A percentile compares a stretch with the other conserved stretches of the same genome.
These are phyloP conservation scores for Crenichthys baileyi DNA, from an alignment of 2,797 vertebrate species.

Conservation along the genomic window DNA sequence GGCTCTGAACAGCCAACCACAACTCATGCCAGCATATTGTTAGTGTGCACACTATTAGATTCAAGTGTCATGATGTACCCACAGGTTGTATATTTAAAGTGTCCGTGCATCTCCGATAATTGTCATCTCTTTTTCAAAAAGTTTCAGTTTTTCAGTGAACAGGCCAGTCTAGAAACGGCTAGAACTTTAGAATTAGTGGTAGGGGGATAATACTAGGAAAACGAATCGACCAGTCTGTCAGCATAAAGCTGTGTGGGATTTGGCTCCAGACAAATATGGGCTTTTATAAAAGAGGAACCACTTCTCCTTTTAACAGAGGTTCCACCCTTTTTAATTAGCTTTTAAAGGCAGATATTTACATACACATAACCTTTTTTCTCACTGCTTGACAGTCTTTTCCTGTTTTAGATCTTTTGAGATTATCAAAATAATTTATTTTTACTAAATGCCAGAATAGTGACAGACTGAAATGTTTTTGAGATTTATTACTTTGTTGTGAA, in stretches of 20 bases:
- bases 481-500: no score
- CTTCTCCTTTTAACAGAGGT: not conserved
- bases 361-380: no score
- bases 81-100: constrained; percentile 29
- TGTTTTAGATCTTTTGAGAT: no score
- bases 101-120: constrained; percentile 8
- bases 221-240: constrained; percentile 23
- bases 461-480: no score
- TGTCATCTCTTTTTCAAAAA: constrained; percentile 34
- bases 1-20: constrained; percentile 11
- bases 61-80: not conserved
- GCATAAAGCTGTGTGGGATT: constrained; percentile 14
- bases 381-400: no score
- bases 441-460: no score
- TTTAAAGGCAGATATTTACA: no score
- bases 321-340: not conserved
- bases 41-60: constrained; percentile 16
- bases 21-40: constrained; percentile 11
- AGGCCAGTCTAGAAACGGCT: constrained; percentile 14
- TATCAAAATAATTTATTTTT: no score
- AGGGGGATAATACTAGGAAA: constrained; percentile 42
- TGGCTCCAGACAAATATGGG: constrained; percentile 25
- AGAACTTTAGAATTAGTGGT: constrained; percentile 39
- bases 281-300: not conserved
- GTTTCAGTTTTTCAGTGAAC: constrained; percentile 18